Base-by-base conservation (phyloP, 2,888 invertebrate species). In the Zelleria hepariella region DNA sequence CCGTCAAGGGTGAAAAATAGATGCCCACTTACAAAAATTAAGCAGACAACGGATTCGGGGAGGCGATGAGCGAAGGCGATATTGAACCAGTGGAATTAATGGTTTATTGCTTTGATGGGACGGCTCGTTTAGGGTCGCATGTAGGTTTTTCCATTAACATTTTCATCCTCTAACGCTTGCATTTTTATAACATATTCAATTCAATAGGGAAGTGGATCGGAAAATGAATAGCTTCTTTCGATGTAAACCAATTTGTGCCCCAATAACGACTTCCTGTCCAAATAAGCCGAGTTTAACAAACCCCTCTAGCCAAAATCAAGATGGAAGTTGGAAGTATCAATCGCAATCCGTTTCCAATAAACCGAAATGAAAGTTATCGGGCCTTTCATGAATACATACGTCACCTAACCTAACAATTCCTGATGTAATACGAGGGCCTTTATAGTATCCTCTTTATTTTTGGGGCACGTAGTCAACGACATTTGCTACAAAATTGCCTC, bases 401-500 rank as follows among this genome's bases (percentile, higher is more conserved):
- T 57, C 57, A 57, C 72, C 72, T 70, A 68, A 73, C 71, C 72
- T 74, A 75, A 78, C 78, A 74, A 74, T 76, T 76, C 73, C 71
- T 73, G 70, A 73, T 75, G 79, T 78, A 74, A 80, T 80, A 75
- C 77, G 71, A n/a, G 32, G 73, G 74, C 52, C 74, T 81, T 80
- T 78, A 82, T 83, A 77, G 80, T 70, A 69, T 77, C 82, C 79
- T 82, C 81, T 86, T 83, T 86, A 86, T 86, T 83, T 83, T 85
- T 83, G 72, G 71, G 78, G 83, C 87, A 87, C 86, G 87, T 88
- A 82, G 72, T 70, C 66, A 78, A 78, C 82, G 86, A 87, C 86
- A 86, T 86, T 87, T 85, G 87, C 81, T 80, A 84, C 82, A 76
- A 86, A 88, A 88, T 88, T 88, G 87, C 86, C 82, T 82, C 71